These are phyloP conservation scores for Bovichtus variegatus DNA, from an alignment of 2,797 vertebrate species.

Conservation along the genomic window DNA sequence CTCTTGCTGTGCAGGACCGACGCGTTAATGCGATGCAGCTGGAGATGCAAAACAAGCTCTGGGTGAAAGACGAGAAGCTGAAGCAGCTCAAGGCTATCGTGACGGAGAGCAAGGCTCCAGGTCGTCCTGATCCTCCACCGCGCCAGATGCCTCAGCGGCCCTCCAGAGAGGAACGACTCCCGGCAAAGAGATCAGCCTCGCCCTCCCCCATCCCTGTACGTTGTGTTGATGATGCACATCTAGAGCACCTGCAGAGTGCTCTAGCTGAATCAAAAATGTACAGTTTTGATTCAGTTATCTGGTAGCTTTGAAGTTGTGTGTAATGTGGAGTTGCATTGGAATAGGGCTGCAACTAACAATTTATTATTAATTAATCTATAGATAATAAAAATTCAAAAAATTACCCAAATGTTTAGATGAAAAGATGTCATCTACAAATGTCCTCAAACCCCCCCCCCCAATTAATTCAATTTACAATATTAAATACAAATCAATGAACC, in stretches of 20 bases:
- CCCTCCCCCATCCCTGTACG: slow-evolving; percentile 89
- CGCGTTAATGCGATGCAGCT: slow-evolving; percentile 95
- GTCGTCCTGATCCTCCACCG: slow-evolving; percentile 68
- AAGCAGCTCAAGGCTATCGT: slow-evolving; percentile 98
- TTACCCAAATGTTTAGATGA: background rate
- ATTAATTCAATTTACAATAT: background rate
- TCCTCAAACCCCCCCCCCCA: no score
- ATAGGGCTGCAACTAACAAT: background rate
- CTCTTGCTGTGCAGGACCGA: slow-evolving; percentile 83
- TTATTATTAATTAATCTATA: background rate
- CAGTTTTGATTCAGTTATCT: background rate
- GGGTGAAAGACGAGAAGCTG: slow-evolving; percentile 98
- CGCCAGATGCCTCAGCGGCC: slow-evolving; percentile 77
- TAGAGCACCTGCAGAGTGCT: background rate
- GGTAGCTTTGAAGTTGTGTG: background rate
- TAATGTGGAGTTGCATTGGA: background rate
- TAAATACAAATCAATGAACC: no score
- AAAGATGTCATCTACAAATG: background rate
- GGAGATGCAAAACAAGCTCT: slow-evolving; percentile 98
- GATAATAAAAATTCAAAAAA: no score
- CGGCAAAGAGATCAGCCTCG: slow-evolving; percentile 70
- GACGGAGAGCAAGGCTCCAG: slow-evolving; percentile 85
- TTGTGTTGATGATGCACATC: slow-evolving; percentile 38
- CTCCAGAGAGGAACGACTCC: slow-evolving; percentile 61
- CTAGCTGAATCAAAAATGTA: no score